Conservation (phyloP, 1,140 invertebrate species). For the Alviniconcha marisindica region DNA sequence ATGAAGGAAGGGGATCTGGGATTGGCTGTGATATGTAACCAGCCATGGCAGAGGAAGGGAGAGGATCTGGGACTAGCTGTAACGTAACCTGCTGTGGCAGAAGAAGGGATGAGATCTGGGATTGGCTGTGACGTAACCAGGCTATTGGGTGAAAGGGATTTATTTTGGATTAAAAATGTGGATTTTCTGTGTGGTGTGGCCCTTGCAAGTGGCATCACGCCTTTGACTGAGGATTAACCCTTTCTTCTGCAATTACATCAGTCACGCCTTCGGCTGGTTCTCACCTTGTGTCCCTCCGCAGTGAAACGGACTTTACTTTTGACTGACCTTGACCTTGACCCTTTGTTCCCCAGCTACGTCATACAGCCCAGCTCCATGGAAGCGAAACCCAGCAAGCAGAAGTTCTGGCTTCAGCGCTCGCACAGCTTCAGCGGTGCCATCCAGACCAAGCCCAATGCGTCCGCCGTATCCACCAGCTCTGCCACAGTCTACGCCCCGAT, state of each 20-base stretch:
- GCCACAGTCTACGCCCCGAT: neutral
- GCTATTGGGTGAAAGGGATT: too few relatives aligned
- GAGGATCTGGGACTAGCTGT: too few relatives aligned
- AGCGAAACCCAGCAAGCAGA: slow-evolving; percentile 60
- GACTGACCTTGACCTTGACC: too few relatives aligned
- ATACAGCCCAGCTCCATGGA: slow-evolving; percentile 69
- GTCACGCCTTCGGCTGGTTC: neutral
- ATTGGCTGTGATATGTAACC: too few relatives aligned
- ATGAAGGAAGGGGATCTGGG: too few relatives aligned
- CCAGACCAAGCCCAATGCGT: neutral
- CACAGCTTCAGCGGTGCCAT: slow-evolving; percentile 43
- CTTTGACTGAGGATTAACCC: neutral
- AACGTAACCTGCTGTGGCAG: too few relatives aligned
- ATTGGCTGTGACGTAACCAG: too few relatives aligned
- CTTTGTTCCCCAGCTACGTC: slow-evolving; percentile 59
- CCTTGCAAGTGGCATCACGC: neutral
- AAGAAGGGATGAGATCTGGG: too few relatives aligned
- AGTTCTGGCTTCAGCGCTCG: slow-evolving; percentile 41
- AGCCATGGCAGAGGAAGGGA: too few relatives aligned
- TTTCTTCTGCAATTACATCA: neutral
- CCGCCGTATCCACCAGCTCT: neutral
- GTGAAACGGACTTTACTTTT: neutral
- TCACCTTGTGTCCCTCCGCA: neutral
- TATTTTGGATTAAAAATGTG: too few relatives aligned
- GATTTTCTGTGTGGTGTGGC: too few relatives aligned